Evolutionary conservation across 1,140 invertebrate species (phyloP), one percentile per base, ranked within the genome.

Genomic region (Doryteuthis pealeii): DNA sequence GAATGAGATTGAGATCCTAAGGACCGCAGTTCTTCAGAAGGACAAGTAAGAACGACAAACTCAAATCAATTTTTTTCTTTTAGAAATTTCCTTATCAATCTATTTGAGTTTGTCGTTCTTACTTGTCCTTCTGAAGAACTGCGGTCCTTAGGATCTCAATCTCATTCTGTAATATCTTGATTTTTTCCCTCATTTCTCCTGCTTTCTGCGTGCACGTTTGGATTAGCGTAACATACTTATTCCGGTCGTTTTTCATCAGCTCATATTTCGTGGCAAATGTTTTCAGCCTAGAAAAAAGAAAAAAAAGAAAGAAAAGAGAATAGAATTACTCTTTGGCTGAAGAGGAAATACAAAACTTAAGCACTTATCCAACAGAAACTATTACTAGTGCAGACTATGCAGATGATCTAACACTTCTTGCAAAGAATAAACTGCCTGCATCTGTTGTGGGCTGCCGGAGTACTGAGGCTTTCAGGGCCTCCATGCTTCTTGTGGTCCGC

Each of bases 141-240:
- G 82, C 83, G 28, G 87, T 88, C 49, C 88, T 79, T 71, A 88
- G 80, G 58, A 89, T 89, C 74, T 88, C 87, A 69, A 87, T 86
- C 76, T 89, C 88, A 81, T 89, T 89, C 71, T 85, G 82, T 35
- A 88, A 74, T 62, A 89, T 88, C 78, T 88, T 88, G 28, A 89
- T 86, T 75, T 89, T 89, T 72, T 89, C 87, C 73, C 84, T 85
- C 87, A 89, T 88, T 76, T 89, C 88, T 26, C 85, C 84, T 3
- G 87, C 81, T 74, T 87, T 87, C 79, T 89, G 88, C 68, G 86
- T 87, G 72, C 83, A 85, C 15, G 84, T 85, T 78, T 89, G 87
- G 65, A 89, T 88, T 69, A 87, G 81, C 76, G 87, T 87, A 5
- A 88, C 88, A 79, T 86, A 88, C 72, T 89, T 89, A 76, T 89